These are phyloP conservation scores for Clarias pachynema DNA, from an alignment of 2,797 vertebrate species.

Conservation along the genomic window DNA sequence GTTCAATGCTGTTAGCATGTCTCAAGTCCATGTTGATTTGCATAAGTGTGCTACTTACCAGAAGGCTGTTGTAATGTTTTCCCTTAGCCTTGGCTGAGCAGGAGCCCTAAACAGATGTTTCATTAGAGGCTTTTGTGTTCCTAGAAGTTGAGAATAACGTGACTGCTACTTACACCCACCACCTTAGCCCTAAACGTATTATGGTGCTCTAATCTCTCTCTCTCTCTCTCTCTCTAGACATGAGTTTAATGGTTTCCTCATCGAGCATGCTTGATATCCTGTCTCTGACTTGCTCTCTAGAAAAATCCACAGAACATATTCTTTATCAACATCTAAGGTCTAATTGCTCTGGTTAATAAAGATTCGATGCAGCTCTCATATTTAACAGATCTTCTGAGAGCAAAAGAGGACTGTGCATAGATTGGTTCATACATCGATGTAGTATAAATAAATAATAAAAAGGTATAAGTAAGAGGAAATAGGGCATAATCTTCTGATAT, in stretches of 20 bases:
- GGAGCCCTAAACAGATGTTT: slow-evolving; percentile 40
- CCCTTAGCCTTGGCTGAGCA: slow-evolving; percentile 26
- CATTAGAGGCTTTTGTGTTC: slow-evolving; percentile 37
- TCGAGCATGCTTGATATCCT: not conserved
- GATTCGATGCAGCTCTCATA: slow-evolving; percentile 16
- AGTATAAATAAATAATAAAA: not conserved
- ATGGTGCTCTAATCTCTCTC: not conserved
- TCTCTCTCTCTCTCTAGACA: not conserved
- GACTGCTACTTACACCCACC: slow-evolving; percentile 13
- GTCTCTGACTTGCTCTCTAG: not conserved
- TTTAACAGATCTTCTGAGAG: slow-evolving; percentile 27
- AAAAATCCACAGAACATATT: not conserved
- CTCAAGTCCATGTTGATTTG: slow-evolving; percentile 33
- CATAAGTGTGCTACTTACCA: slow-evolving; percentile 42
- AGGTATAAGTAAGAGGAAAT: not conserved
- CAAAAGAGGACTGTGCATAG: not conserved
- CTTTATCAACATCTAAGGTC: slow-evolving; percentile 18
- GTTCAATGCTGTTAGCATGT: slow-evolving; percentile 20
- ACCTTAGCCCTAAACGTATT: not conserved
- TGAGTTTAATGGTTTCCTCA: not conserved
- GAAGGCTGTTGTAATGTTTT: slow-evolving; percentile 30
- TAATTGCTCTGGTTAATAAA: slow-evolving; percentile 33
- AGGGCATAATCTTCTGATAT: not conserved
- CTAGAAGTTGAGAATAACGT: slow-evolving; percentile 23
- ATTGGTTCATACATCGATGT: slow-evolving; percentile 13